These are phyloP conservation scores for Toxotes lorentzi DNA, from an alignment of 2,797 vertebrate genomes.

Conservation along the genomic window DNA sequence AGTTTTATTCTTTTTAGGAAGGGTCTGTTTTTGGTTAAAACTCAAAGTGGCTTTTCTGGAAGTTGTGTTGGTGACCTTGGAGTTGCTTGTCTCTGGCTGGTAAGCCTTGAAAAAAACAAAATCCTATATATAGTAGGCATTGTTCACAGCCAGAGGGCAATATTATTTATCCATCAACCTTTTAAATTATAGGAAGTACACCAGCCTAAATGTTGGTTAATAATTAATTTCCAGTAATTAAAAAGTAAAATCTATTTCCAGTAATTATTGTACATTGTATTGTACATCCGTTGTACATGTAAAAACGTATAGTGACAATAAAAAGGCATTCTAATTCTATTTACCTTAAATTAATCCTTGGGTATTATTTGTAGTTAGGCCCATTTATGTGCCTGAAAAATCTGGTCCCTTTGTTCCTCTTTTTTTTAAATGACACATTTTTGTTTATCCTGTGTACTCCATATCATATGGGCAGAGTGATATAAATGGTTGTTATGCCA, in stretches of 20 bases:
- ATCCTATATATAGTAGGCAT: too few species aligned
- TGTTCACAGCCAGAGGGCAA: neutral
- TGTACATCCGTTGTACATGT: too few species aligned
- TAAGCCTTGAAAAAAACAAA: neutral
- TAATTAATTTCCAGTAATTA: too few species aligned
- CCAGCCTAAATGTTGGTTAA: neutral
- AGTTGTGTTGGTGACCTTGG: conserved; percentile 16
- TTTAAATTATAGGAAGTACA: neutral
- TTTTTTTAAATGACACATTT: neutral
- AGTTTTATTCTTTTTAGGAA: neutral
- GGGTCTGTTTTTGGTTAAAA: neutral
- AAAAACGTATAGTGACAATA: too few species aligned
- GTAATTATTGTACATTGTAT: too few species aligned
- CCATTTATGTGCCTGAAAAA: neutral
- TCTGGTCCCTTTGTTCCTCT: too few species aligned
- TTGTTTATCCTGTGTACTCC: neutral
- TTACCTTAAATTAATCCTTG: neutral
- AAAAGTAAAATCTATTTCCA: too few species aligned
- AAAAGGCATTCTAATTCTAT: too few species aligned
- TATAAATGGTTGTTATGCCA: neutral
- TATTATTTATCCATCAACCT: neutral
- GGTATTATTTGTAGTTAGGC: neutral
- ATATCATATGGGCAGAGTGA: neutral
- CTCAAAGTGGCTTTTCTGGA: neutral
- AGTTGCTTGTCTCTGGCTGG: neutral